Percentiles rank a stretch among this genome's conserved stretches.
These are phyloP conservation scores for Philereme vetulata DNA, from an alignment of 2,888 invertebrate species.

Conservation along the genomic window DNA sequence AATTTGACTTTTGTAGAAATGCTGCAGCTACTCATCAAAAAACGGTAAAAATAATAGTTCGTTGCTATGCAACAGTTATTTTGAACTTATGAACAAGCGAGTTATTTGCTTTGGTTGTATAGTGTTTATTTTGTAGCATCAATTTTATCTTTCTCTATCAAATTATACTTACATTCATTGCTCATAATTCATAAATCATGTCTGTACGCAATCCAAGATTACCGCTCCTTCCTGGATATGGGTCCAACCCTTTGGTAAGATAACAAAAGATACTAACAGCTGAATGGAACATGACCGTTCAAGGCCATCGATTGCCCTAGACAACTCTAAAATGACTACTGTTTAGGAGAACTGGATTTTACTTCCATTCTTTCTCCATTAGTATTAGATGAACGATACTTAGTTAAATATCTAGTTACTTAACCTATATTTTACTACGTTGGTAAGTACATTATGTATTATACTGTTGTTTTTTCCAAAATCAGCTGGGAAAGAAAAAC, in stretches of 20 bases:
- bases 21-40: too few relatives aligned
- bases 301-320: too few relatives aligned
- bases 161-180: conserved; percentile 4
- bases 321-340: too few relatives aligned
- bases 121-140: conserved; percentile 3
- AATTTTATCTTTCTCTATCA: not conserved
- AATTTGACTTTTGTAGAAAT: too few relatives aligned
- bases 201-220: conserved; percentile 85
- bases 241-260: conserved; percentile 86
- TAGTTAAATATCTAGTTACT: too few relatives aligned
- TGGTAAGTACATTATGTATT: too few relatives aligned
- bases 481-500: conserved; percentile 67
- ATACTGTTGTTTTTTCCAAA: too few relatives aligned
- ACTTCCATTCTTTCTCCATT: too few relatives aligned
- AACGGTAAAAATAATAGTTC: not conserved
- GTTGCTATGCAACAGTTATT: conserved; percentile 6
- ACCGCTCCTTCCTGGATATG: conserved; percentile 90
- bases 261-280: not conserved
- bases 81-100: not conserved
- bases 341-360: too few relatives aligned
- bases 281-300: too few relatives aligned
- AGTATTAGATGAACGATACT: too few relatives aligned
- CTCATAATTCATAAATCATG: conserved; percentile 56
- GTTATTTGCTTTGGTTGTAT: not conserved
- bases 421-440: too few relatives aligned